These are phyloP conservation scores for Ailuropoda melanoleuca DNA, from an alignment of 2,113 vertebrate genomes.

Conservation along the genomic window DNA sequence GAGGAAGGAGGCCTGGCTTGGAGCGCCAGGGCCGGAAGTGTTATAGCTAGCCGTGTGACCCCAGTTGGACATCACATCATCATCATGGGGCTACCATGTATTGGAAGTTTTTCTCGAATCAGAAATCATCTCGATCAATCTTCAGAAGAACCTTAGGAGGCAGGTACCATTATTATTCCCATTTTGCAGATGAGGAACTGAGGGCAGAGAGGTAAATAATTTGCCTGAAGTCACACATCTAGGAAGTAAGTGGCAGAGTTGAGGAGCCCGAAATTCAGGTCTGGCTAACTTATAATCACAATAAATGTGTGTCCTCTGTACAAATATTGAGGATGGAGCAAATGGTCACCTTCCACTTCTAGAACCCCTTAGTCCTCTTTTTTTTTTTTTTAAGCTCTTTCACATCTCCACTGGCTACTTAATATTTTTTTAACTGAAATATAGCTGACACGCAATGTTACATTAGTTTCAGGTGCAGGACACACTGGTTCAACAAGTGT, in stretches of 20 bases:
- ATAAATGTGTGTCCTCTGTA: background rate
- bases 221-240: background rate
- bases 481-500: background rate
- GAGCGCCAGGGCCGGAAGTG: background rate
- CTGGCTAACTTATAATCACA: background rate
- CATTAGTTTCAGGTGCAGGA: background rate
- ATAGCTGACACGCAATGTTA: background rate
- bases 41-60: background rate
- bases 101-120: background rate
- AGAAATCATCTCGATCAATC: background rate
- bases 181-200: conserved; percentile 16
- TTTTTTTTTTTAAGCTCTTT: background rate
- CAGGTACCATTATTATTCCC: background rate
- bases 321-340: background rate
- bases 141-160: background rate
- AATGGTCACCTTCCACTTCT: background rate
- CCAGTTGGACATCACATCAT: background rate
- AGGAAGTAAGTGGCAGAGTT: background rate
- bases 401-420: background rate
- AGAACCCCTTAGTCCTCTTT: background rate
- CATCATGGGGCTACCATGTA: background rate
- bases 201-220: background rate
- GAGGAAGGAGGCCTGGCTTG: background rate
- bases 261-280: background rate
- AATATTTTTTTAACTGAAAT: background rate